These are phyloP conservation scores for Chrysomela aeneicollis DNA, from an alignment of 2,888 invertebrate species.

Conservation along the genomic window DNA sequence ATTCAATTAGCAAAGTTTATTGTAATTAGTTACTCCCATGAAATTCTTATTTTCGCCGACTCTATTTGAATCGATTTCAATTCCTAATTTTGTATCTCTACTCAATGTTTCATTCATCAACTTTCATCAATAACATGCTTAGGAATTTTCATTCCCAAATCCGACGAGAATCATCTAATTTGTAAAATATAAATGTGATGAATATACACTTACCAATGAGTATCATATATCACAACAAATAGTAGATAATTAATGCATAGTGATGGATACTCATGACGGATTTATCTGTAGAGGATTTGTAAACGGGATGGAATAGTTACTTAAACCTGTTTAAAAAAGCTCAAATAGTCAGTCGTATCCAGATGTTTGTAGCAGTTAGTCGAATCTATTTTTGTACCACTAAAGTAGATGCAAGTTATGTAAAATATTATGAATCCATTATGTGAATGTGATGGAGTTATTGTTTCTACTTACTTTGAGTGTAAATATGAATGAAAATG, in stretches of 20 bases:
- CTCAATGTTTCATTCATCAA: too few relatives aligned
- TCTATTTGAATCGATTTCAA: too few relatives aligned
- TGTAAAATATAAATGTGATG: too few relatives aligned
- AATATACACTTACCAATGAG: too few relatives aligned
- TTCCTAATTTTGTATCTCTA: too few relatives aligned
- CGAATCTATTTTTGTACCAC: background rate
- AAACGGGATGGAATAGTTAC: conserved; percentile 8
- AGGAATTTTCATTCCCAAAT: too few relatives aligned
- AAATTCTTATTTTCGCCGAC: too few relatives aligned
- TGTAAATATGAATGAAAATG: background rate
- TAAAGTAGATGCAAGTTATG: background rate
- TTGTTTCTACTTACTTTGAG: too few relatives aligned
- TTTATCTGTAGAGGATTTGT: background rate
- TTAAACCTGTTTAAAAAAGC: background rate
- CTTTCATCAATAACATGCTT: too few relatives aligned
- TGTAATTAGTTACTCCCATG: too few relatives aligned
- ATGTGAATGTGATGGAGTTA: background rate
- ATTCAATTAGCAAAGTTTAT: too few relatives aligned
- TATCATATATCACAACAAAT: background rate
- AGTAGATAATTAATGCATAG: conserved; percentile 6
- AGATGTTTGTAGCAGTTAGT: background rate
- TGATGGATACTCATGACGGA: background rate
- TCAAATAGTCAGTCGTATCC: background rate
- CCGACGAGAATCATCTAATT: too few relatives aligned
- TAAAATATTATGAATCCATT: background rate